Evolutionary conservation across 2,113 vertebrate genomes (phyloP), one percentile per base, ranked within the genome.

Genomic region (Datnioides undecimradiatus): DNA sequence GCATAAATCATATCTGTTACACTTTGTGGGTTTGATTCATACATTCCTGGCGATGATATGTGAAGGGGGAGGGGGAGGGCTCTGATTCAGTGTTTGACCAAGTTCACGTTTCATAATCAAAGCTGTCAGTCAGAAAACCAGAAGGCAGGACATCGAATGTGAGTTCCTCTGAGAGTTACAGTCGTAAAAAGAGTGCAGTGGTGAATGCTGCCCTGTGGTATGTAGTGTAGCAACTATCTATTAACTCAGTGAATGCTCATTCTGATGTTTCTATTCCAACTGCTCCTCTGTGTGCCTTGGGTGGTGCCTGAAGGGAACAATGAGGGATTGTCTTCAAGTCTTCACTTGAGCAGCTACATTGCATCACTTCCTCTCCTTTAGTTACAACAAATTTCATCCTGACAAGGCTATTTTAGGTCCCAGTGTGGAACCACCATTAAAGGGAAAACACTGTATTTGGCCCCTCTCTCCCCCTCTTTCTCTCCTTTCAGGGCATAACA

Each of bases 301-400:
- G 92, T 83, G 87, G 41, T 75, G 85, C 78, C 86, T 73, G 6
- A 21, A 67, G 48, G 64, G 27, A 88, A 95, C 92, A 93, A 93
- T 91, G 67, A 79, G 33, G 65, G 64, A 87, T 88, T 92, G 91
- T 94, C 88, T 85, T 78, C 69, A 86, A 66, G 79, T 86, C 76
- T 76, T 81, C 49, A 82, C 86, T 89, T 71, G 82, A 88, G 52
- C 54, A 49, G 69, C 59, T 73, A 52, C 1, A 17, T 91, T 87
- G 82, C 87, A 91, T 90, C 87, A 93, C 74, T 89, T 92, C 87
- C 91, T 90, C 67, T 82, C 27, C 57, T 88, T 71, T 9, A n/a
- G 66, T 76, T 75, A 77, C 48, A 70, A 76, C 52, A 76, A 40
- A 69, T 51, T 87, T 49, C 25, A 74, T 72, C 11, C 59, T 86